Base-by-base conservation (phyloP, 2,113 vertebrate species). In the Pseudorhombus dupliciocellatus region DNA sequence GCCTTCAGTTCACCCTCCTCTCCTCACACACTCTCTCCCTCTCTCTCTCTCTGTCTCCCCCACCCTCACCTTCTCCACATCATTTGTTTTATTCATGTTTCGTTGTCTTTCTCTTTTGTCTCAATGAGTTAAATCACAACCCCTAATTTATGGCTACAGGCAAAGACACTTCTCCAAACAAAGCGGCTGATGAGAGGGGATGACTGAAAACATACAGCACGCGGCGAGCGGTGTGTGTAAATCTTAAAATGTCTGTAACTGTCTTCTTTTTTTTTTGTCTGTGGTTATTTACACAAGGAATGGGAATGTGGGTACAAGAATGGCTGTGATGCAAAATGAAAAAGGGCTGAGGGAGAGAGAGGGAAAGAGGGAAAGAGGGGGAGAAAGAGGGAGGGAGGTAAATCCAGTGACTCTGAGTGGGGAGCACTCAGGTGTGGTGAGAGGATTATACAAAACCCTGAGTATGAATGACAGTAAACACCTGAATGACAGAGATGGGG, bases 381-480 rank as follows among this genome's bases (percentile, higher is more conserved):
- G 57, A n/a, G 67, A 66, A 46, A 42, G 70, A 46, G 11, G 66
- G 16, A 70, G 30, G 77, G 40, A 66, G 55, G 81, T 87, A 89
- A 91, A 90, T 88, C 91, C 89, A 91, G 78, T 86, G 89, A 90
- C 87, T 92, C 79, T 83, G 86, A 90, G 89, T 83, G 84, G 77
- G 84, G 84, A 87, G 90, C 88, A 84, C 87, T 92, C 89, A 92
- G 91, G 91, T 92, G 89, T 92, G 92, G 88, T 90, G 89, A 91
- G 89, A 88, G 90, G 90, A 90, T 93, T 92, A 92, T 87, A 90
- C 88, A 90, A 91, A 92, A 90, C 84, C 88, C 87, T 88, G 83
- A 92, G 90, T 84, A 89, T 91, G 88, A 91, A 92, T 92, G 91
- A 91, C 89, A 90, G 90, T 91, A 91, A 90, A 91, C 92, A 92